phyloP scores from a whole-genome alignment of 1,140 invertebrate species.

The Penaeus chinensis region DNA sequence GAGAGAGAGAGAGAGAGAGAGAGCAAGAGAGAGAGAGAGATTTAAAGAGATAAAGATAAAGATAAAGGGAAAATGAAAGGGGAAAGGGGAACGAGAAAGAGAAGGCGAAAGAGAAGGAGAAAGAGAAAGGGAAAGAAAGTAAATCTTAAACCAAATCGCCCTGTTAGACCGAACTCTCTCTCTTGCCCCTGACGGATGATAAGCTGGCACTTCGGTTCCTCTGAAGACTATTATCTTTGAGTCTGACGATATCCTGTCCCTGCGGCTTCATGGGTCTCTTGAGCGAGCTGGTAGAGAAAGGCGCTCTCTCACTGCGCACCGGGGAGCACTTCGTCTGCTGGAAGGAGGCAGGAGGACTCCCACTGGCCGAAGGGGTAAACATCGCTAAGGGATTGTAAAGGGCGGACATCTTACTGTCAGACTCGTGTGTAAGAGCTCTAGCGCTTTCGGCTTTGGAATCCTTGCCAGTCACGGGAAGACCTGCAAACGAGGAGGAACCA shows the following conservation, averaged over 20 bases:
- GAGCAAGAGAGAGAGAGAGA: no score
- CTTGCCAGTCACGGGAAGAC: conserved; percentile 26
- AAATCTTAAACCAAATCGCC: no score
- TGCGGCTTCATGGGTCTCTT: conserved; percentile 46
- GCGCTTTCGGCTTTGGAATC: conserved; percentile 1
- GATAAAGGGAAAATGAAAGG: no score
- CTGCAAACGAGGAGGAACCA: conserved; percentile 28
- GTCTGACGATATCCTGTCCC: conserved; percentile 44
- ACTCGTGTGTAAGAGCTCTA: neutral
- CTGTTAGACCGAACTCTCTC: conserved; percentile 53
- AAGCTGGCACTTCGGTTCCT: conserved; percentile 51
- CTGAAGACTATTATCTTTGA: conserved; percentile 32
- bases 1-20: no score
- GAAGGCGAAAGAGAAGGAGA: no score
- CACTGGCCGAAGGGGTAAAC: conserved; percentile 1
- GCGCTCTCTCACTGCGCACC: neutral
- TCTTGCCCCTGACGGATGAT: conserved; percentile 44
- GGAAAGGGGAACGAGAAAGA: no score
- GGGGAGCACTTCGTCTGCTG: conserved; percentile 6
- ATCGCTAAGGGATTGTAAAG: conserved; percentile 49
- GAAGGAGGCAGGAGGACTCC: conserved; percentile 8
- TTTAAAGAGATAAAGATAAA: no score
- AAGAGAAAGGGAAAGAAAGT: no score
- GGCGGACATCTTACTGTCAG: conserved; percentile 45
- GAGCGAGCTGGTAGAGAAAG: conserved; percentile 42